phyloP scores from a whole-genome alignment of 2,888 invertebrate genomes.

The Xanthia togata region DNA sequence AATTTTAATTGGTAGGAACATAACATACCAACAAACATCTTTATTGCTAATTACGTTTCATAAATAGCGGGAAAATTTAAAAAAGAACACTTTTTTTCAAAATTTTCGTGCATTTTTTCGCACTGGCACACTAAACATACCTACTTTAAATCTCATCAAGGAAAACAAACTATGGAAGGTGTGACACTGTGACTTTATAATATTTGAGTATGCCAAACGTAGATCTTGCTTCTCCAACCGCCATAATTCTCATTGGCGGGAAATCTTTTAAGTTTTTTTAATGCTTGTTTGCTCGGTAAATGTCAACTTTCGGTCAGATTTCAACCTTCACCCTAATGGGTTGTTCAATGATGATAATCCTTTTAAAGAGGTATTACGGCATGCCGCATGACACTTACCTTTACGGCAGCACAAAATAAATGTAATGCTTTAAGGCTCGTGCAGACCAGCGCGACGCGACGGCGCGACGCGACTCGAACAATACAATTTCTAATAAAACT shows the following conservation, averaged over 20 bases:
- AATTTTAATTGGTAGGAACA: constrained; percentile 46
- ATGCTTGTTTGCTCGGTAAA: constrained; percentile 43
- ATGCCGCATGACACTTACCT: constrained; percentile 22
- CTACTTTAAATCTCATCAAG: constrained; percentile 12
- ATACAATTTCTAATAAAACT: too few relatives aligned
- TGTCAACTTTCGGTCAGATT: constrained; percentile 42
- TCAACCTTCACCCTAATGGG: constrained; percentile 60
- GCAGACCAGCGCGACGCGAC: too few relatives aligned
- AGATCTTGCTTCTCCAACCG: background rate
- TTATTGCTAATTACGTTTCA: background rate
- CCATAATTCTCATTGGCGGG: constrained; percentile 8
- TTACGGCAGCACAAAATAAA: constrained; percentile 33
- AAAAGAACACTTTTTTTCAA: background rate
- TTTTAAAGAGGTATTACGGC: constrained; percentile 40
- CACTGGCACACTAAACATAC: constrained; percentile 6
- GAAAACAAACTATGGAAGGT: constrained; percentile 37
- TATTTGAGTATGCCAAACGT: constrained; percentile 44
- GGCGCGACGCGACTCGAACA: too few relatives aligned
- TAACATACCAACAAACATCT: background rate
- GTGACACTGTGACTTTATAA: constrained; percentile 21
- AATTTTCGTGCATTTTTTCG: constrained; percentile 4
- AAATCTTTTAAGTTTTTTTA: constrained; percentile 16
- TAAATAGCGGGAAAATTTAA: background rate
- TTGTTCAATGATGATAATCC: constrained; percentile 41
- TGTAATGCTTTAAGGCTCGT: constrained; percentile 11